Evolutionary conservation across 1,140 invertebrate genomes (phyloP).

Genomic region (Marisa cornuarietis): DNA sequence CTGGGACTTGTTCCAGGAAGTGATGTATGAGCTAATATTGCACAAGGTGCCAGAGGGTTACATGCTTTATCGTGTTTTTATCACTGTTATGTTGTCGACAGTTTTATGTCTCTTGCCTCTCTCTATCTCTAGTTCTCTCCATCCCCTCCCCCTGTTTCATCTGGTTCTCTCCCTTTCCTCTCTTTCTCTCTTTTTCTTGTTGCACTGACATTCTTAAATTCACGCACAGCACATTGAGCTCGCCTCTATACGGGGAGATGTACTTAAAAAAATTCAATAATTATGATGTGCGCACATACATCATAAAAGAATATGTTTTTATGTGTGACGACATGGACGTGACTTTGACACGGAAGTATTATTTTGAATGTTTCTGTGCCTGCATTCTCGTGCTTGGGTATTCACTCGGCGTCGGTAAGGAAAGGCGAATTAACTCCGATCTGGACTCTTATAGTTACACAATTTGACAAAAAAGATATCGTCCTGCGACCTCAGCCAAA

Average conservation of each 20-base stretch:
- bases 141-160: neutral
- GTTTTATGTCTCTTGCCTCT: no score
- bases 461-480: no score
- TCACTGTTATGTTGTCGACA: no score
- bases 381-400: neutral
- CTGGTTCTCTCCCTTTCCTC: neutral
- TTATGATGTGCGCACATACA: neutral
- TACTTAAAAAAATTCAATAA: neutral
- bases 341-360: neutral
- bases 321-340: neutral
- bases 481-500: no score
- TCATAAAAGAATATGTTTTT: neutral
- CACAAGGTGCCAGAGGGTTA: no score
- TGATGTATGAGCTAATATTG: no score
- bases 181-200: neutral
- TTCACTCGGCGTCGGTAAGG: no score
- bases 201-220: neutral
- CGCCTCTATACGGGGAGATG: neutral
- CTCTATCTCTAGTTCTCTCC: no score
- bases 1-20: no score
- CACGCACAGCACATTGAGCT: neutral
- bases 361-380: neutral
- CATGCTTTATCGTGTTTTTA: no score
- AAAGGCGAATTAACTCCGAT: no score
- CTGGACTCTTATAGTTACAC: no score